These are phyloP conservation scores for Byasa hedistus DNA, from an alignment of 2,888 invertebrate genomes.

Conservation along the genomic window DNA sequence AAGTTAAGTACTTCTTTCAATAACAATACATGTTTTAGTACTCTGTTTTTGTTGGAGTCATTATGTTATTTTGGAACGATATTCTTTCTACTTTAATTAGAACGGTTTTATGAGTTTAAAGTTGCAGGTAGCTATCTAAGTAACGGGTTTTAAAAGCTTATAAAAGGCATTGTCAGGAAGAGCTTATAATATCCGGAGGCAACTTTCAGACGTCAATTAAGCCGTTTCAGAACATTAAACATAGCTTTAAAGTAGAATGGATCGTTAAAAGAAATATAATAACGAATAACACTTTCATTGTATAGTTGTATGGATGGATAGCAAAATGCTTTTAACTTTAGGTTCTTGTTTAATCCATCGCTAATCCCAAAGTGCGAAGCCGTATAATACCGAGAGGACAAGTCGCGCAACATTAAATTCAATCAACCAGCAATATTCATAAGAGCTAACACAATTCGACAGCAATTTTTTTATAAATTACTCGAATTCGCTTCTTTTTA, in stretches of 20 bases:
- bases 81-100: not conserved
- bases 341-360: not conserved
- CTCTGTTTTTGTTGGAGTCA: no score
- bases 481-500: no score
- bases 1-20: no score
- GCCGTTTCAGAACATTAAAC: not conserved
- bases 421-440: not conserved
- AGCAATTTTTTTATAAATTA: no score
- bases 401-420: not conserved
- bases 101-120: not conserved
- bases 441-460: not conserved
- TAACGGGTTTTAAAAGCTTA: constrained; percentile 4
- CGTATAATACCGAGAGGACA: not conserved
- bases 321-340: constrained; percentile 4
- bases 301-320: not conserved
- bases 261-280: not conserved
- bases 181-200: not conserved
- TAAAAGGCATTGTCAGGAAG: constrained; percentile 1
- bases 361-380: not conserved
- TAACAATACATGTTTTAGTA: no score
- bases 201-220: not conserved
- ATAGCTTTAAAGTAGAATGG: not conserved
- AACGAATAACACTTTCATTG: not conserved
- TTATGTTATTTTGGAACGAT: no score
- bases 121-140: constrained; percentile 1